phyloP scores from a whole-genome alignment of 2,888 invertebrate genomes.

The Chouioia cunea region DNA sequence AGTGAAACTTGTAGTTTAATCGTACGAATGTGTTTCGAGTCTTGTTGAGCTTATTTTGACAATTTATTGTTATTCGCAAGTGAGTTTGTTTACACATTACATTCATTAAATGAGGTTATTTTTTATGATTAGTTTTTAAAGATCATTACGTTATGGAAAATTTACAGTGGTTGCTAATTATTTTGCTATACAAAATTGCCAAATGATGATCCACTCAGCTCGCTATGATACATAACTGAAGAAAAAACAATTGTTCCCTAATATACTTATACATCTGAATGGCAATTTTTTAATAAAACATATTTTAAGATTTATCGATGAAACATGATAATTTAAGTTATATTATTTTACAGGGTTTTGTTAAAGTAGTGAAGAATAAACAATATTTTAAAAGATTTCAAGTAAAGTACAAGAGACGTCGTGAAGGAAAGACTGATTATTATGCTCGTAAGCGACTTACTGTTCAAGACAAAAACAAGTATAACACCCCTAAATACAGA shows the following conservation, averaged over 20 bases:
- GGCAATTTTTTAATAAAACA: slow-evolving; percentile 26
- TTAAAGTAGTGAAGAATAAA: slow-evolving; percentile 99
- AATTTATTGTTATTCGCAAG: not conserved
- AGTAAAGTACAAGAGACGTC: slow-evolving; percentile 97
- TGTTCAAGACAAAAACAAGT: slow-evolving; percentile 99
- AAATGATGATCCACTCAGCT: slow-evolving; percentile 65
- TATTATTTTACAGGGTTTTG: slow-evolving; percentile 84
- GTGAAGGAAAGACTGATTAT: slow-evolving; percentile 99
- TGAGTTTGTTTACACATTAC: slow-evolving; percentile 35
- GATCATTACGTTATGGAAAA: not conserved
- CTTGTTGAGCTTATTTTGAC: slow-evolving; percentile 8
- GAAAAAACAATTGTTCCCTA: slow-evolving; percentile 63
- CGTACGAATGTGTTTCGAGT: too few relatives aligned
- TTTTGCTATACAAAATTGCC: slow-evolving; percentile 6
- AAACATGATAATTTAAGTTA: not conserved
- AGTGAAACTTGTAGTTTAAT: too few relatives aligned
- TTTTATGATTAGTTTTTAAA: not conserved
- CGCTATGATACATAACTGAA: slow-evolving; percentile 64
- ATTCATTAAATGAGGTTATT: slow-evolving; percentile 33
- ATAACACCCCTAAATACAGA: slow-evolving; percentile 99
- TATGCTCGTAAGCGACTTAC: slow-evolving; percentile 97
- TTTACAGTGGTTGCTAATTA: not conserved
- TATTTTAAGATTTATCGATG: not conserved
- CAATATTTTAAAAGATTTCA: slow-evolving; percentile 99
- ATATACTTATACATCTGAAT: slow-evolving; percentile 53